Percentiles rank a stretch among this genome's conserved stretches.
Conservation (phyloP, 2,113 vertebrate species). For the Amblyornis subalaris region DNA sequence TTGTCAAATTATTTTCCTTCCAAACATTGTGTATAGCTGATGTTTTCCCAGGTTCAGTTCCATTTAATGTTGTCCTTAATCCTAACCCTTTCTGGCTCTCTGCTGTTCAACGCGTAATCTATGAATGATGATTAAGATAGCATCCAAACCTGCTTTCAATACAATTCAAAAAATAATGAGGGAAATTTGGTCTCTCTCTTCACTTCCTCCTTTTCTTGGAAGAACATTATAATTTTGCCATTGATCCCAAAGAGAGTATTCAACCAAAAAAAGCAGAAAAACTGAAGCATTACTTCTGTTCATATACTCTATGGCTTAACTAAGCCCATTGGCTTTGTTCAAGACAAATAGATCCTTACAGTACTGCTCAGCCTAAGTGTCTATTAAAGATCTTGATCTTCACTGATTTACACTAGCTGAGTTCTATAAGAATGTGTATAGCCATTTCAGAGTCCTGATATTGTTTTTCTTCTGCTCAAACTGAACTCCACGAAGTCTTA, state of each 20-base stretch:
- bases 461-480: not conserved
- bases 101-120: not conserved
- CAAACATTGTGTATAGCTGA: not conserved
- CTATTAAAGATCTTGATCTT: not conserved
- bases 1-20: not conserved
- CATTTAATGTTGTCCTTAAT: not conserved
- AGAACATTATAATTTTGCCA: not conserved
- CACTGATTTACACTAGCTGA: not conserved
- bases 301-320: not conserved
- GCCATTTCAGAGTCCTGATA: rapidly evolving
- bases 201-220: not conserved
- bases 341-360: not conserved
- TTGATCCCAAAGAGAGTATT: not conserved
- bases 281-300: not conserved
- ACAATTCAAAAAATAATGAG: not conserved
- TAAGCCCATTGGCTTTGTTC: not conserved
- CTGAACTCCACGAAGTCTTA: not conserved
- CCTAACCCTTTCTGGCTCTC: not conserved
- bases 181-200: not conserved
- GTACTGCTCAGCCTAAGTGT: not conserved
- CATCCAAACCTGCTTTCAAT: not conserved
- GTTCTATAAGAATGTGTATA: not conserved
- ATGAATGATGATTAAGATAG: not conserved
- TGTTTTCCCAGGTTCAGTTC: not conserved
- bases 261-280: not conserved